phyloP scores from a whole-genome alignment of 2,797 vertebrate species.

The Micromesistius poutassou region DNA sequence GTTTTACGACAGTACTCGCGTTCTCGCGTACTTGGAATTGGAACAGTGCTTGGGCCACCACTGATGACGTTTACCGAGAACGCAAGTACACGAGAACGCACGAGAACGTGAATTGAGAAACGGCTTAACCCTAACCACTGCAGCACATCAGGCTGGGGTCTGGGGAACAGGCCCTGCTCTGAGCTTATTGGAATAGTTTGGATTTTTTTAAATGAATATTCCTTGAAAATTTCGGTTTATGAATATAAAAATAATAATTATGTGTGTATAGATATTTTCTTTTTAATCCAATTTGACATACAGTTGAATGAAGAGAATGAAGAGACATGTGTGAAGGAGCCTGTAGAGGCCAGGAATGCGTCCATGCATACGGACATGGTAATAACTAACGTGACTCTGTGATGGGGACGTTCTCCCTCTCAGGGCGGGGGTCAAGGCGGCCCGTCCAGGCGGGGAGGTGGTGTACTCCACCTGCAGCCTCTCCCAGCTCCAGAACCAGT shows the following conservation, averaged over 20 bases:
- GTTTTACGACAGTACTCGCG: no score
- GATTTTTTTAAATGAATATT: neutral
- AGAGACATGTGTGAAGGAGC: neutral
- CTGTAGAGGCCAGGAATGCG: neutral
- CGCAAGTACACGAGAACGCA: no score
- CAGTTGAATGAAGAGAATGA: neutral
- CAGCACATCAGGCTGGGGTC: neutral
- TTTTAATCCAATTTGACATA: neutral
- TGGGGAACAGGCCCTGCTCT: neutral
- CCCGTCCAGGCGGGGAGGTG: conserved; percentile 77
- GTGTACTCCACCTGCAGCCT: conserved; percentile 92
- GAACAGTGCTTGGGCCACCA: no score
- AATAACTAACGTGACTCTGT: neutral
- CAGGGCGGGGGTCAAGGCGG: conserved; percentile 84
- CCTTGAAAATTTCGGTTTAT: neutral
- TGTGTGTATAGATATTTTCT: no score
- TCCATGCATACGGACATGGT: neutral
- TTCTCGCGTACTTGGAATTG: no score
- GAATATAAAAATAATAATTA: no score
- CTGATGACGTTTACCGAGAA: no score
- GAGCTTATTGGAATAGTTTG: neutral
- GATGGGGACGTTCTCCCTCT: neutral
- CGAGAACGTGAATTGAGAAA: no score
- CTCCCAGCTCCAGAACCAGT: conserved; percentile 87
- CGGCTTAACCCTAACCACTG: neutral